phyloP scores from a whole-genome alignment of 2,113 vertebrate species.

The Datnioides undecimradiatus region DNA sequence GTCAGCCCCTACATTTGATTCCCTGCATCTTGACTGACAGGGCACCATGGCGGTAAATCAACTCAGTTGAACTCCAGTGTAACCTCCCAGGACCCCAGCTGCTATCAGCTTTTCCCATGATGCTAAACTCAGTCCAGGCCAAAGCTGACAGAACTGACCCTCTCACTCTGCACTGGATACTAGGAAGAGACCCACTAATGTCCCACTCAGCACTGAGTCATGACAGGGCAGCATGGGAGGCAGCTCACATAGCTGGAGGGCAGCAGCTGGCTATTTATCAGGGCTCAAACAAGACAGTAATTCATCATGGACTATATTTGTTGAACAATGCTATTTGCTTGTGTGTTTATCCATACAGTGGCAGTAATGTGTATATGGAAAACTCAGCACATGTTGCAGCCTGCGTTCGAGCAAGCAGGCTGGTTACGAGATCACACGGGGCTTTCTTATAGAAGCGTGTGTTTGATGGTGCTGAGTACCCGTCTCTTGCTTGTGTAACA shows the following conservation, averaged over 20 bases:
- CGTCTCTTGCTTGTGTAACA: conserved; percentile 16
- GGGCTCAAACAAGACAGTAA: conserved; percentile 21
- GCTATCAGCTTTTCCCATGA: conserved; percentile 52
- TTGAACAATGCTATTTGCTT: conserved; percentile 43
- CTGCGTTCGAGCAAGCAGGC: neutral
- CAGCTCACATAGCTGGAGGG: conserved; percentile 25
- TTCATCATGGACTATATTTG: conserved; percentile 53
- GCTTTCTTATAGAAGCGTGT: neutral
- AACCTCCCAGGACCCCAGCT: conserved; percentile 49
- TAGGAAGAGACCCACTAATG: conserved; percentile 26
- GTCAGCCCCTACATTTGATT: neutral
- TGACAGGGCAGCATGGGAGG: conserved; percentile 20
- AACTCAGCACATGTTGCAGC: neutral
- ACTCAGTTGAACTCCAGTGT: conserved; percentile 56
- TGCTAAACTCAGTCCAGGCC: conserved; percentile 43
- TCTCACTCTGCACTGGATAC: conserved; percentile 21
- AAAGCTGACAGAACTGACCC: conserved; percentile 42
- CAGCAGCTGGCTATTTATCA: conserved; percentile 52
- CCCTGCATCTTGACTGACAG: conserved; percentile 20
- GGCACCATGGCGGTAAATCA: conserved; percentile 32
- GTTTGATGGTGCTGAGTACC: conserved; percentile 19
- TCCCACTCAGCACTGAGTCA: conserved; percentile 66
- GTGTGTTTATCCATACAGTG: neutral
- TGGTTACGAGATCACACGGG: neutral
- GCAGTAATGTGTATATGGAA: neutral